Evolutionary conservation across 2,797 vertebrate species (phyloP), one percentile per base, ranked within the genome.

Genomic region (Coregonus sp.): DNA sequence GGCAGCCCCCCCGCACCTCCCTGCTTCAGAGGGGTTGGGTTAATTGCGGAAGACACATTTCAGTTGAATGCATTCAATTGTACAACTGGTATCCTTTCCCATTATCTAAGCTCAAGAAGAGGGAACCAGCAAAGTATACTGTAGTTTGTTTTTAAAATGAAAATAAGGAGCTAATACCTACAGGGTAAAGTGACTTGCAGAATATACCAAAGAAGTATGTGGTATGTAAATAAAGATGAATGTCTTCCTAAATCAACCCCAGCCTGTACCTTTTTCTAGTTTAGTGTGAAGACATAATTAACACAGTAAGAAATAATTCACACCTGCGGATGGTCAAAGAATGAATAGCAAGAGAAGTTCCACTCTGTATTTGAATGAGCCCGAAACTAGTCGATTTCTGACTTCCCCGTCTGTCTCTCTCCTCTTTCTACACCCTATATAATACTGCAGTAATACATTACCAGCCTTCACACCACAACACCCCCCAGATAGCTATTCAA

Each of bases 251-350:
- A 31, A 40, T 47, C 40, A 47, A 33, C 25, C 63, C 25, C 63
- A 66, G n/a, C 2, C 63, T 29, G 63, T 31, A 47, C 40, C 7
- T 47, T 9, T 59, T 59, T n/a, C 56, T 59, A 47, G 40, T 47
- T 18, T n/a, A 20, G n/a, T 59, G 56, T 2, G n/a, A 59, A 59
- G 56, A 59, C 56, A 59, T n/a, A 54, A 52, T 37, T 37, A 37
- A 47, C 40, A 47, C 40, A 47, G 40, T 47, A 18, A 54, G n/a
- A 59, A 31, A 25, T 37, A 40, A 15, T 72, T 73, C 37, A 63
- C 74, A 73, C 72, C 78, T 78, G 75, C 65, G 63, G 52, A 35
- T 51, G 25, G 37, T 50, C 65, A 67, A 35, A 14, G 11, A 25
- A 65, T 65, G 20, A 65, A 65, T 65, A 65, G 25, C 20, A 29